These are phyloP conservation scores for Equus przewalskii DNA, from an alignment of 2,113 vertebrate genomes.

Conservation along the genomic window DNA sequence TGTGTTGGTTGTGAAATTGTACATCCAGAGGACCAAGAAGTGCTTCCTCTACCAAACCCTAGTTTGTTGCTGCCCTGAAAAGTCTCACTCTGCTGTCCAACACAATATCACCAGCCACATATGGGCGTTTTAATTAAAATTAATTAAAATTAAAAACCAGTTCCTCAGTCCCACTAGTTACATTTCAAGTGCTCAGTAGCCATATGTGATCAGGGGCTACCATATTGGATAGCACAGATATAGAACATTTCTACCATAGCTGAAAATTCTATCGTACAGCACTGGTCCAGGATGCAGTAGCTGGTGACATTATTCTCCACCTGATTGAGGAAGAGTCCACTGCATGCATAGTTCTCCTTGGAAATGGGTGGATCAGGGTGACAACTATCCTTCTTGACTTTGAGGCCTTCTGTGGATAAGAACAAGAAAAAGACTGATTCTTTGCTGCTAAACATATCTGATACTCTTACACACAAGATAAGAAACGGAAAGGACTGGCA, in stretches of 20 bases:
- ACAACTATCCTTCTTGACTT: not conserved
- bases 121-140: not conserved
- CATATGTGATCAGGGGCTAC: not conserved
- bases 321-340: not conserved
- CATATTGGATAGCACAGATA: not conserved
- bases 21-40: not conserved
- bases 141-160: not conserved
- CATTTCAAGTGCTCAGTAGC: not conserved
- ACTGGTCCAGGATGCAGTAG: too few species aligned
- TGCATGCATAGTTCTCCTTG: not conserved
- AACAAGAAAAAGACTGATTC: not conserved
- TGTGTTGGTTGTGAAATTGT: slow-evolving; percentile 45
- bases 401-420: not conserved
- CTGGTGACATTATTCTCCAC: not conserved
- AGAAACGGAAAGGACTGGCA: not conserved
- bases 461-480: not conserved
- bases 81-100: not conserved
- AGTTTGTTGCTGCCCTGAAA: not conserved
- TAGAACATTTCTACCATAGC: not conserved
- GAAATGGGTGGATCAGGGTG: not conserved
- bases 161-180: not conserved
- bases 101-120: not conserved
- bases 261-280: not conserved
- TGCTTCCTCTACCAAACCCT: not conserved
- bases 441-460: not conserved